A percentile compares a stretch with the other conserved stretches of the same genome.
Conservation (phyloP, 1,140 invertebrate species). For the Bombyx mandarina region DNA sequence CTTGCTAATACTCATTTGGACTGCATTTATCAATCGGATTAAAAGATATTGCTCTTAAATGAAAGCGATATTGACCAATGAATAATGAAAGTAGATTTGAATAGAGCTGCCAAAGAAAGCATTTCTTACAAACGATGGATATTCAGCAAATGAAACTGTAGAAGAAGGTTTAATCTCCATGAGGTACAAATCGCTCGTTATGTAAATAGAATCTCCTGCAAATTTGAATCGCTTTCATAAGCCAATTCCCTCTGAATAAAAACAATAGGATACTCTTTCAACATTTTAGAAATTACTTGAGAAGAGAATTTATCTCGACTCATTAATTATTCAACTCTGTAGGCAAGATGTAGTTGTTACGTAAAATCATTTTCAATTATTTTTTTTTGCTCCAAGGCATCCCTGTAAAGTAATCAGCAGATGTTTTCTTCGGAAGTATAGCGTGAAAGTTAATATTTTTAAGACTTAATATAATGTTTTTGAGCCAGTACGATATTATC, state of each 20-base stretch:
- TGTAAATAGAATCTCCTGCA: constrained; percentile 65
- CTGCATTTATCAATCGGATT: no score
- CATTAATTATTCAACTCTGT: constrained; percentile 27
- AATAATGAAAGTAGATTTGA: constrained; percentile 10
- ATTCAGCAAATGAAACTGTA: constrained; percentile 31
- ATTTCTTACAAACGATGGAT: constrained; percentile 16
- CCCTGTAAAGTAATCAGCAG: no score
- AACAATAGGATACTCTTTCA: constrained; percentile 48
- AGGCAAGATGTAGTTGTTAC: constrained; percentile 7
- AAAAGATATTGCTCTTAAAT: no score
- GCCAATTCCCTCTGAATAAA: constrained; percentile 52
- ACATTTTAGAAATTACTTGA: constrained; percentile 27
- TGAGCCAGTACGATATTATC: no score
- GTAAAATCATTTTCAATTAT: constrained; percentile 10
- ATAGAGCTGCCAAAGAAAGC: constrained; percentile 16
- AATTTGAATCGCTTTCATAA: constrained; percentile 65
- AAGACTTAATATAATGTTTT: no score
- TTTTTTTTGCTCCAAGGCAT: neutral
- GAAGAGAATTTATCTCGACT: constrained; percentile 24
- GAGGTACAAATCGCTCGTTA: constrained; percentile 65
- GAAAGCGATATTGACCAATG: neutral
- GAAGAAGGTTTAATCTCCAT: constrained; percentile 59
- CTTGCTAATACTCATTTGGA: no score
- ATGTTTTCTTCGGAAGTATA: no score
- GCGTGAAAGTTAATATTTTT: no score